Evolutionary conservation across 2,113 vertebrate genomes (phyloP), one percentile per base, ranked within the genome.

Genomic region (Corapipo altera): DNA sequence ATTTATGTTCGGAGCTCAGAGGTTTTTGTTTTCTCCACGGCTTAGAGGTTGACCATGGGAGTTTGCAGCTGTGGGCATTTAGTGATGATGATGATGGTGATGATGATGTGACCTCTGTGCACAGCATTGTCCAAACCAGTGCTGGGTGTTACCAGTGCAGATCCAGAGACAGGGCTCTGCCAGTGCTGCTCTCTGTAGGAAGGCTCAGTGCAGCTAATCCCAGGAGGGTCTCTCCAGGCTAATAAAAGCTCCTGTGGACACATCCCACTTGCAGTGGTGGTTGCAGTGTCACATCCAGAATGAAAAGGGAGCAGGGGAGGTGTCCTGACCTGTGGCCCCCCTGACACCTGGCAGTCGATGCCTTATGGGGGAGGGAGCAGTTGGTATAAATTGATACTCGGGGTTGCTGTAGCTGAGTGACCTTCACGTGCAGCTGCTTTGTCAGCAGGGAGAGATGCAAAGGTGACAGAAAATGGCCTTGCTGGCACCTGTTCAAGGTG

Each of bases 281-380:
- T 77, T 84, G n/a, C 76, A 37, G 16, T 5, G 61, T 58, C 39
- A 11, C 43, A 11, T 41, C 43, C 46, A 27, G 33, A 46, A 12
- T 7, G 22, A 48, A 7, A 44, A n/a, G 11, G 5, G 43, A 78
- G 4, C 8, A 20, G 65, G 51, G 26, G 14, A 33, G 1, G 8
- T n/a, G 37, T 33, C 0, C 0, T 23, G 28, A 12, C 43, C 79
- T 26, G 48, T 35, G 64, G 6, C 28, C 64, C 35, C 33, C 26
- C 8, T 19, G 55, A 9, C 21, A 18, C 35, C 33, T 15, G 70
- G 78, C 39, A 5, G 3, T 6, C 8, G 5, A 1, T 14, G 65
- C 51, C 16, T 28, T 15, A 1, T 6, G 0, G 0, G 24, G 46
- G 8, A 1, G 1, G 4, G 39, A 23, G 35, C 55, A 39, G n/a